These are phyloP conservation scores for Noctua comes DNA, from an alignment of 2,888 invertebrate genomes.

Conservation along the genomic window DNA sequence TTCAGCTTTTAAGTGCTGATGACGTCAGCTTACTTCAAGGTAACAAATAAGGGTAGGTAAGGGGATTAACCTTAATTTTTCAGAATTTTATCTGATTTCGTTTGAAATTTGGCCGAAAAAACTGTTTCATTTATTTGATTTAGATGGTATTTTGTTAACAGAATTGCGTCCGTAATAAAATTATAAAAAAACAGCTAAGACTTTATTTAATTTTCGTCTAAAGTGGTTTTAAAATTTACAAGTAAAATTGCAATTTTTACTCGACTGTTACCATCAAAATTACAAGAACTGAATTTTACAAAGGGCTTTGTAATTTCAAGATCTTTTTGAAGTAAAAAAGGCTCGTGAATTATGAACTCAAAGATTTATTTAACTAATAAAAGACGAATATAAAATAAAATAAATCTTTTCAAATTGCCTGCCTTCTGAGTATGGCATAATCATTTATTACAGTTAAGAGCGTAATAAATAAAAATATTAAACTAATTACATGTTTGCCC, in stretches of 20 bases:
- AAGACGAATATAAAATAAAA: neutral
- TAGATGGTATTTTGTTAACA: neutral
- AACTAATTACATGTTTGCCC: conserved; percentile 26
- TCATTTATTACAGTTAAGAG: conserved; percentile 37
- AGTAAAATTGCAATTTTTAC: neutral
- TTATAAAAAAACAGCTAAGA: neutral
- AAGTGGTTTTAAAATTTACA: neutral
- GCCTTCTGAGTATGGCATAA: conserved; percentile 6
- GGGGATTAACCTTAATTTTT: neutral
- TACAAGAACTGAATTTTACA: neutral
- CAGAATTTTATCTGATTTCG: neutral
- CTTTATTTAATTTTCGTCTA: neutral
- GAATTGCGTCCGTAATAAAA: neutral
- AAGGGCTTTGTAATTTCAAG: neutral
- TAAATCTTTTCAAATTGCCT: neutral
- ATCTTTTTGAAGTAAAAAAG: neutral
- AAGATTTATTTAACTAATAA: conserved; percentile 16
- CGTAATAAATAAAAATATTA: conserved; percentile 13
- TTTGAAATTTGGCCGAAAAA: neutral
- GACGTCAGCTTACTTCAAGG: neutral
- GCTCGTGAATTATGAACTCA: neutral
- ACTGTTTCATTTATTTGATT: neutral
- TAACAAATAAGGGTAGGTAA: no score
- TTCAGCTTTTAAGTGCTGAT: neutral
- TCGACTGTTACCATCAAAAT: conserved; percentile 1